Conservation (phyloP, 2,888 invertebrate genomes). For the Hipparchia semele region DNA sequence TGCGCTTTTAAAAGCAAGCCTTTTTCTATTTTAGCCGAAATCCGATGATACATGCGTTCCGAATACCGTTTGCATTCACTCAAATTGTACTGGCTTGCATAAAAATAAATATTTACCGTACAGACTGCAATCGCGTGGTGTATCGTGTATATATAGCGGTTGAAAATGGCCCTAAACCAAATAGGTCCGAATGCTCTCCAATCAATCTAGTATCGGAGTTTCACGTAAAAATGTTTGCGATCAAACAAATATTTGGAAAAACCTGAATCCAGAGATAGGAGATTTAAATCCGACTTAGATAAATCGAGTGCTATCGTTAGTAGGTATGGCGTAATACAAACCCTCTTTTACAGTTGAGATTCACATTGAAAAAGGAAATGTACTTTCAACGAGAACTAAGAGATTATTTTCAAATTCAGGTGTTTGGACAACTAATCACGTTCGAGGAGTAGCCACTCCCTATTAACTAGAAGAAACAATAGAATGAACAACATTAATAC, state of each 20-base stretch:
- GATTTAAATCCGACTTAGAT: background rate
- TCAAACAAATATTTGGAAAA: constrained; percentile 1
- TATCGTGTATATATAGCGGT: background rate
- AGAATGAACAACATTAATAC: too few species aligned
- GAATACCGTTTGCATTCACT: constrained; percentile 4
- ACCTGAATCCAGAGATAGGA: background rate
- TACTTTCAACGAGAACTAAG: too few species aligned
- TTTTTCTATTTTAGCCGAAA: background rate
- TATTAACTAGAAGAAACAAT: too few species aligned
- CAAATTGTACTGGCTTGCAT: background rate
- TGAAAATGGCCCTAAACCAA: constrained; percentile 22
- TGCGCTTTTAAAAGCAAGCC: background rate
- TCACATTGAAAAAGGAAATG: too few species aligned
- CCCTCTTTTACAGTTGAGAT: too few species aligned
- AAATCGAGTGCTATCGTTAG: too few species aligned
- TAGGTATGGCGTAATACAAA: too few species aligned
- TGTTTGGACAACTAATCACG: too few species aligned
- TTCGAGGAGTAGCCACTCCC: too few species aligned
- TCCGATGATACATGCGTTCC: background rate
- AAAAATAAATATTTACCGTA: constrained; percentile 5
- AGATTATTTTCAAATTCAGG: too few species aligned
- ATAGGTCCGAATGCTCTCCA: constrained; percentile 20
- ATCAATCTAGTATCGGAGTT: constrained; percentile 22
- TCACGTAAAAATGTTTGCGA: constrained; percentile 8
- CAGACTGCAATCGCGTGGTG: constrained; percentile 28